Conservation (phyloP, 2,113 vertebrate genomes). For the Paradisaea rubra region DNA sequence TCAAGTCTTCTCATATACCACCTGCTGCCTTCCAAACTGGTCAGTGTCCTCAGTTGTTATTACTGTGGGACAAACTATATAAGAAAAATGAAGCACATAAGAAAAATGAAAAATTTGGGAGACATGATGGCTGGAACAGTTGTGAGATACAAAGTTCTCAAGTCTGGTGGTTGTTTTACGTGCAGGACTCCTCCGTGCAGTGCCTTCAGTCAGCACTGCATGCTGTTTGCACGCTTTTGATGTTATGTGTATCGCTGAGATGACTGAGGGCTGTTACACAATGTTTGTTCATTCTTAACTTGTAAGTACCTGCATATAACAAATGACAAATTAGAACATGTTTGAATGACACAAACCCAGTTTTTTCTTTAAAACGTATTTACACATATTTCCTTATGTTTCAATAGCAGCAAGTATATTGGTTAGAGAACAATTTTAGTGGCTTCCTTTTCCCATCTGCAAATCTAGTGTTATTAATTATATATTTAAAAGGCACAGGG, state of each 20-base stretch:
- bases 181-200: neutral
- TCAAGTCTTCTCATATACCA: constrained; percentile 31
- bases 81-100: neutral
- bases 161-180: neutral
- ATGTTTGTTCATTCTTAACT: neutral
- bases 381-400: neutral
- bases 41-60: constrained; percentile 6
- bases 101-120: neutral
- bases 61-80: neutral
- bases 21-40: constrained; percentile 6
- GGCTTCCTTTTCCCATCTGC: neutral
- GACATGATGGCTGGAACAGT: neutral
- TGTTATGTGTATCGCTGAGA: neutral
- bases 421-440: neutral
- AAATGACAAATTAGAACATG: neutral
- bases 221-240: neutral
- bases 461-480: neutral
- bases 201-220: neutral
- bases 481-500: neutral
- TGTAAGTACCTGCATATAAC: neutral
- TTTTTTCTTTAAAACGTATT: neutral
- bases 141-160: neutral
- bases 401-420: neutral
- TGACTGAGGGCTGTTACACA: neutral
- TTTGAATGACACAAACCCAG: neutral